phyloP scores from a whole-genome alignment of 1,140 invertebrate species.

The Colletes gigas region DNA sequence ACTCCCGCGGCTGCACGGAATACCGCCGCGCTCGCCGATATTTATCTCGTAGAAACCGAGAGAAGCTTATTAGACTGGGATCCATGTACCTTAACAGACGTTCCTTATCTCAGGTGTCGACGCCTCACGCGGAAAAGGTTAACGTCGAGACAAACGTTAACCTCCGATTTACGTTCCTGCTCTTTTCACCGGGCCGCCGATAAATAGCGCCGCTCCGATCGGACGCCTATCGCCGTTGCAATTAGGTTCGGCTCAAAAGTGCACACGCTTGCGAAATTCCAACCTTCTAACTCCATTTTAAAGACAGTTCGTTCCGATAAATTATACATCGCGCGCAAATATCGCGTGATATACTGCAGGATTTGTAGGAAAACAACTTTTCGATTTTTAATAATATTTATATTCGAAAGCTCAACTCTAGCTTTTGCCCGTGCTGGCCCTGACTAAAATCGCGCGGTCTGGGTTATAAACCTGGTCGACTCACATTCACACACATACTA shows the following conservation, averaged over 20 bases:
- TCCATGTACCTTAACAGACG: constrained; percentile 50
- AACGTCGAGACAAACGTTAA: constrained; percentile 52
- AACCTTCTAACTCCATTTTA: neutral
- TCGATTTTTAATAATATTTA: no score
- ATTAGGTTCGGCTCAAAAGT: constrained; percentile 22
- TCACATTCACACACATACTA: no score
- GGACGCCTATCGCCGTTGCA: constrained; percentile 34
- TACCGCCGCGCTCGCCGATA: constrained; percentile 38
- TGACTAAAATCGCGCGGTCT: no score
- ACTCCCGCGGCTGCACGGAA: constrained; percentile 37
- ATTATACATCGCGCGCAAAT: neutral
- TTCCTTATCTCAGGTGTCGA: constrained; percentile 51
- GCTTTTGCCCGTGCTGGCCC: no score
- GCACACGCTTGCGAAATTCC: constrained; percentile 40
- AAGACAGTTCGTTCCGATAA: neutral
- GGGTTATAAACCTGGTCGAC: no score
- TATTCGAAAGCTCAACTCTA: no score
- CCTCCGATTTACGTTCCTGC: constrained; percentile 44
- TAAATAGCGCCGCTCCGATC: constrained; percentile 12
- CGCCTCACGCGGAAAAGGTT: constrained; percentile 52
- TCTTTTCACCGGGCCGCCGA: constrained; percentile 25
- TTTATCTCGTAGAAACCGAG: constrained; percentile 47
- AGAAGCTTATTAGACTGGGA: constrained; percentile 55
- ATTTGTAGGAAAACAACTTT: no score
- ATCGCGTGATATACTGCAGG: no score